A percentile compares a stretch with the other conserved stretches of the same genome.
Evolutionary conservation across 2,888 invertebrate genomes (phyloP).

Genomic region (Synanthedon tipuliformis): DNA sequence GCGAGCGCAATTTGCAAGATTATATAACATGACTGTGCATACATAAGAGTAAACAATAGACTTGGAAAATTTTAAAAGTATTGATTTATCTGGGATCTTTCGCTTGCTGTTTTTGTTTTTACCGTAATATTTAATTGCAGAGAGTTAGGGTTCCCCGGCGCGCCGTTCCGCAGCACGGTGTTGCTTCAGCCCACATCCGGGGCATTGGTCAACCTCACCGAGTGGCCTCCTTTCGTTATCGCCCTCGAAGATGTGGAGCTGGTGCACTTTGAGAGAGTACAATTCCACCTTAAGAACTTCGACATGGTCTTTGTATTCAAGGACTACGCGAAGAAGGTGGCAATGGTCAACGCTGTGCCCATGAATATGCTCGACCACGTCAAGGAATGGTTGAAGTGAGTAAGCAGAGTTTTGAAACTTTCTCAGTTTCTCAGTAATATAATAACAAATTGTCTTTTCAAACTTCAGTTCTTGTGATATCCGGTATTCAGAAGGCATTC

Average conservation of each 20-base stretch:
- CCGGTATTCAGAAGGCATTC: constrained; percentile 97
- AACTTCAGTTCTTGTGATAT: constrained; percentile 90
- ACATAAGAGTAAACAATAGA: too few species aligned
- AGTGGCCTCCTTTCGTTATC: constrained; percentile 99
- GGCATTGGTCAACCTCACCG: constrained; percentile 96
- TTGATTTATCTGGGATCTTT: too few species aligned
- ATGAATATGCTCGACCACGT: constrained; percentile 99
- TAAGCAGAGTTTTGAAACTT: constrained; percentile 12
- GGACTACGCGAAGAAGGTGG: constrained; percentile 93
- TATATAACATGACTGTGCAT: too few species aligned
- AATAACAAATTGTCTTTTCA: background rate
- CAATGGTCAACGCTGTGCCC: constrained; percentile 99
- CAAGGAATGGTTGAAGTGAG: constrained; percentile 98
- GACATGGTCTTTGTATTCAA: constrained; percentile 99
- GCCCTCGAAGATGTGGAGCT: constrained; percentile 97
- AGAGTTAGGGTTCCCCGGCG: constrained; percentile 97
- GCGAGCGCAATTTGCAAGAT: too few species aligned
- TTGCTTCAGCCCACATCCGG: constrained; percentile 97
- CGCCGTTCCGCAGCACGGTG: constrained; percentile 95
- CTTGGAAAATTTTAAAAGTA: too few species aligned
- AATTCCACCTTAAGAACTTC: constrained; percentile 98
- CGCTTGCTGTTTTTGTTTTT: too few species aligned
- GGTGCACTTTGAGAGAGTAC: constrained; percentile 98
- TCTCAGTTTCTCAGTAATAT: background rate
- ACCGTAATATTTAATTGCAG: constrained; percentile 35